Percentiles rank a stretch among this genome's conserved stretches.
These are phyloP conservation scores for Pomatorhinus ruficollis DNA, from an alignment of 2,113 vertebrate species.

Conservation along the genomic window DNA sequence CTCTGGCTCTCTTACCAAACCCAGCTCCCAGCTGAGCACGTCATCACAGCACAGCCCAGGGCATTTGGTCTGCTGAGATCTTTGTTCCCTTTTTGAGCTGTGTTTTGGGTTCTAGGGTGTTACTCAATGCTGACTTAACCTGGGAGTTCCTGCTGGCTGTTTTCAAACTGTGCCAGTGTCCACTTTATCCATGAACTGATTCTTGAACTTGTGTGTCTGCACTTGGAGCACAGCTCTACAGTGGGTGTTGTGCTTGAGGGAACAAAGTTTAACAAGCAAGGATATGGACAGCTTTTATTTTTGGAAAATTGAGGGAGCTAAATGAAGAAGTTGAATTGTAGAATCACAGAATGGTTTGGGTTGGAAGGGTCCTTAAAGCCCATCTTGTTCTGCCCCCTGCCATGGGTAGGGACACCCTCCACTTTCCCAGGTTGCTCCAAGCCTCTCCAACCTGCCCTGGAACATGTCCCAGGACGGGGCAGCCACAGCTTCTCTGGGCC, in stretches of 20 bases:
- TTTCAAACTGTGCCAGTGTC: background rate
- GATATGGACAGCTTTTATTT: background rate
- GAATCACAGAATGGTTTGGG: background rate
- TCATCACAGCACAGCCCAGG: background rate
- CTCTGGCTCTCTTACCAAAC: background rate
- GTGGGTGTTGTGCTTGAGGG: background rate
- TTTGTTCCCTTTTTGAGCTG: background rate
- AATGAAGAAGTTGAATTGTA: background rate
- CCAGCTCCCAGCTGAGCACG: background rate
- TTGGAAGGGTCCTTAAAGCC: background rate
- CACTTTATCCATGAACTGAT: background rate
- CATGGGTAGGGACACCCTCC: background rate
- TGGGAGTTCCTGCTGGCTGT: background rate
- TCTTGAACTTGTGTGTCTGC: background rate
- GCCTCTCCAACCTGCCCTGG: background rate
- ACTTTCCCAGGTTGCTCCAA: rapidly evolving
- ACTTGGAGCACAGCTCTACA: background rate
- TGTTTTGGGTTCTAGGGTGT: background rate
- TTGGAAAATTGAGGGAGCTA: background rate
- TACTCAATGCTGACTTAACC: background rate
- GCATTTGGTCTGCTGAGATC: background rate
- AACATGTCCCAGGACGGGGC: background rate
- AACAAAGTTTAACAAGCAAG: background rate
- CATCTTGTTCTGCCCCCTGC: background rate
- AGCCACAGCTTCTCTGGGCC: background rate